phyloP scores from a whole-genome alignment of 2,888 invertebrate genomes.

The Spatulosminthurus flaviceps region DNA sequence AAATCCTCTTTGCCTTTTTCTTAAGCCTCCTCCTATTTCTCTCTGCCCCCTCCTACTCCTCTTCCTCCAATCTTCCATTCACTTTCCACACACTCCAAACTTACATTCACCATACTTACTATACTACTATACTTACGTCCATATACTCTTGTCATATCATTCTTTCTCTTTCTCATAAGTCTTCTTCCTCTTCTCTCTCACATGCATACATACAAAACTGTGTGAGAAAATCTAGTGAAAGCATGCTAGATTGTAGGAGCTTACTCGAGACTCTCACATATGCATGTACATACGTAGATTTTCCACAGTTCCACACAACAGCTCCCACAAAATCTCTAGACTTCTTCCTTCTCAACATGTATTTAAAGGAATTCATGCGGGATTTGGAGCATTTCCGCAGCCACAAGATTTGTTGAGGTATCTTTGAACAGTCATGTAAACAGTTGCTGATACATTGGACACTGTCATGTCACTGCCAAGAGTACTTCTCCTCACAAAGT shows the following conservation, averaged over 20 bases:
- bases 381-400: conserved; percentile 5
- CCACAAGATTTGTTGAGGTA: conserved; percentile 26
- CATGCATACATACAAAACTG: too few species aligned
- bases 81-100: conserved; percentile 6
- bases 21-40: conserved; percentile 24
- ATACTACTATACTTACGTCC: not conserved
- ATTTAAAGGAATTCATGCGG: conserved; percentile 5
- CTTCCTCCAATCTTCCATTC: conserved; percentile 39
- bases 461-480: conserved; percentile 38
- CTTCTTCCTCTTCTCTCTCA: not conserved
- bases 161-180: not conserved
- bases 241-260: too few species aligned
- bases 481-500: conserved; percentile 17
- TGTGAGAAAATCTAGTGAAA: too few species aligned
- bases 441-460: conserved; percentile 43
- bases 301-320: not conserved
- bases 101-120: too few species aligned
- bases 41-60: conserved; percentile 23
- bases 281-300: not conserved
- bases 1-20: conserved; percentile 40
- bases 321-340: not conserved
- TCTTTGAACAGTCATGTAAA: conserved; percentile 35
- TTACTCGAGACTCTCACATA: too few species aligned
- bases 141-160: not conserved
- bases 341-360: conserved; percentile 24